Evolutionary conservation across 2,888 invertebrate species (phyloP), one percentile per base, ranked within the genome.

Genomic region (Thyatira batis): DNA sequence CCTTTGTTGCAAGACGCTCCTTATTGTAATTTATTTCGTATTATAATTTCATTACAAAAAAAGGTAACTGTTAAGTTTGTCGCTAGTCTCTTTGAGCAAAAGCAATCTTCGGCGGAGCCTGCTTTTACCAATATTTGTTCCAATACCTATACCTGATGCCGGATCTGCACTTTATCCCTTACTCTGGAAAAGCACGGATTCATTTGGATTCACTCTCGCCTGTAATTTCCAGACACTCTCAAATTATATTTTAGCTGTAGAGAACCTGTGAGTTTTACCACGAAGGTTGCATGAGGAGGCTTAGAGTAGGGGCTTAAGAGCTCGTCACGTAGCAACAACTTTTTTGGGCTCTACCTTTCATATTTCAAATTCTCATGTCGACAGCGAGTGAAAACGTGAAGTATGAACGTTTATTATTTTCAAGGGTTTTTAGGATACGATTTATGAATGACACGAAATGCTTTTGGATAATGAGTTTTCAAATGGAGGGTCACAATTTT

Each of bases 301-400:
- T 39, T 8, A 8, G 13, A 48, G 48, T 48, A 48, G 48, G 48
- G 46, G 48, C 56, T 63, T 53, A 46, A 43, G 51, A 55, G 58
- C 60, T 53, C 58, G 65, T 60, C 67, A 66, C 65, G 67, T 67
- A 49, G 45, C 46, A 44, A 53, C 56, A 58, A 58, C 51, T 69
- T 68, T 67, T 70, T 57, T 63, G 61, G 55, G 61, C 58, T 65
- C 65, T 30, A 65, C 46, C 17, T 27, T 21, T 66, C 66, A 65
- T 62, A 53, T 61, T 59, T 53, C 56, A 61, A 62, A 66, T 62
- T 61, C 54, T 54, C 52, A 48, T 39, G 50, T 43, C 52, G 59
- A 54, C 53, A 53, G 53, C 55, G 50, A 28, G 54, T 30, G 48
- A 30, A 20, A 46, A 51, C 11, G 20, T 27, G n/a, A 48, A 48